These are phyloP conservation scores for Megalops atlanticus DNA, from an alignment of 2,113 vertebrate species.

Conservation along the genomic window DNA sequence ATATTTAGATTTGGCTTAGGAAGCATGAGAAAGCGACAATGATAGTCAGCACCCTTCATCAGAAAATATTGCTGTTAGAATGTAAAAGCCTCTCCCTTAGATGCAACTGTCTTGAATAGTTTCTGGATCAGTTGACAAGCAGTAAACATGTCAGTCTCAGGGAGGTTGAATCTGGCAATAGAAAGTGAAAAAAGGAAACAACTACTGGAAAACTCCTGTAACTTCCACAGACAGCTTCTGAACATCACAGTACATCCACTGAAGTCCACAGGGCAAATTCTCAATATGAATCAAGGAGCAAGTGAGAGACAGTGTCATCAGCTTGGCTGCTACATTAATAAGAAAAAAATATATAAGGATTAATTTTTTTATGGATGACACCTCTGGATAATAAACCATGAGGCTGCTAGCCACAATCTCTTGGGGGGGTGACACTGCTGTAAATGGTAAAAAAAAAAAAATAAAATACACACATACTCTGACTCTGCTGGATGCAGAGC, in stretches of 20 bases:
- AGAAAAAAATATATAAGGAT: background rate
- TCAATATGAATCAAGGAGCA: background rate
- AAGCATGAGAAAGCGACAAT: background rate
- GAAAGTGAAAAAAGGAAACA: background rate
- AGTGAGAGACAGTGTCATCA: background rate
- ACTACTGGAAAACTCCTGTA: background rate
- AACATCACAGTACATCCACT: background rate
- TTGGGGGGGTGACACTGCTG: background rate
- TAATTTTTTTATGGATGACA: background rate
- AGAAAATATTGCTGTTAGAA: background rate
- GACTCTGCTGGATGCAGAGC: background rate
- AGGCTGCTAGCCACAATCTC: background rate
- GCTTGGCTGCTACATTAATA: constrained; percentile 1
- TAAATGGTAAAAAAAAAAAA: background rate
- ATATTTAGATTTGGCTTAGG: background rate
- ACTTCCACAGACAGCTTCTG: background rate
- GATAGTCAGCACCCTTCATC: background rate
- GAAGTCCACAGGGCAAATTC: background rate
- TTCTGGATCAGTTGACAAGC: constrained; percentile 1
- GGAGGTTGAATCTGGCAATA: background rate
- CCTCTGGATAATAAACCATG: background rate
- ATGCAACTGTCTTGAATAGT: background rate
- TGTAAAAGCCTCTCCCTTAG: background rate
- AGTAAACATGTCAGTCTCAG: constrained; percentile 2
- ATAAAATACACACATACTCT: background rate